Evolutionary conservation across 2,113 vertebrate species (phyloP), one percentile per base, ranked within the genome.

Genomic region (Clarias magur): DNA sequence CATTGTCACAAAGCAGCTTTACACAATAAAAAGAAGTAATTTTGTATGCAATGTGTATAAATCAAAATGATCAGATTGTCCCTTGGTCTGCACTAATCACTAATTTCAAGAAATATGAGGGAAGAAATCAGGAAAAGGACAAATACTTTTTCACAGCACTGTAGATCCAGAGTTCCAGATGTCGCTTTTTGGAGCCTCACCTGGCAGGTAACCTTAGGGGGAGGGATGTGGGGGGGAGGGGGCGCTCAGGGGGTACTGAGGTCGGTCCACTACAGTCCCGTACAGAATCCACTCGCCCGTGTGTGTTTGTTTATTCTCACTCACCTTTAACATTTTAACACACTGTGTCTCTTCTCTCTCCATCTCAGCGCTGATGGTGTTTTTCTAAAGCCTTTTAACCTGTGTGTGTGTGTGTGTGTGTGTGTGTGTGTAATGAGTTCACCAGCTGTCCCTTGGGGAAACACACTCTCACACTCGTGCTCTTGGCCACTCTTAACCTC

Each of bases 361-460:
- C 62, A 79, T 30, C 82, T 83, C 53, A 57, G 54, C 9, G 60
- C 57, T 56, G 80, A 11, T 83, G 84, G 59, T 87, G 82, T 73
- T 86, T 59, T 87, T 76, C 62, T 82, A 80, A 89, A 87, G 62
- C 57, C 88, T 82, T 82, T 75, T 78, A 73, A 67, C 87, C 82
- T 75, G 87, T 75, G 59, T 67, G 85, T 75, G 59, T 67, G 85
- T 75, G 59, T 67, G 85, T 75, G 59, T 67, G 85, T 82, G 80
- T 81, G 80, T 82, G 80, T 62, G 57, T 42, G 79, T 82, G 57
- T 79, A 96, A 96, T 95, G 95, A 94, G 94, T 95, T 95, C 93
- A 93, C 92, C 94, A 94, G 94, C 93, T 95, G 94, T 90, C 91
- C 94, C 93, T 93, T 90, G 90, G 92, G 92, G 94, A 94, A 70